phyloP scores from a whole-genome alignment of 2,797 vertebrate species.

The Pantherophis vulpinus region DNA sequence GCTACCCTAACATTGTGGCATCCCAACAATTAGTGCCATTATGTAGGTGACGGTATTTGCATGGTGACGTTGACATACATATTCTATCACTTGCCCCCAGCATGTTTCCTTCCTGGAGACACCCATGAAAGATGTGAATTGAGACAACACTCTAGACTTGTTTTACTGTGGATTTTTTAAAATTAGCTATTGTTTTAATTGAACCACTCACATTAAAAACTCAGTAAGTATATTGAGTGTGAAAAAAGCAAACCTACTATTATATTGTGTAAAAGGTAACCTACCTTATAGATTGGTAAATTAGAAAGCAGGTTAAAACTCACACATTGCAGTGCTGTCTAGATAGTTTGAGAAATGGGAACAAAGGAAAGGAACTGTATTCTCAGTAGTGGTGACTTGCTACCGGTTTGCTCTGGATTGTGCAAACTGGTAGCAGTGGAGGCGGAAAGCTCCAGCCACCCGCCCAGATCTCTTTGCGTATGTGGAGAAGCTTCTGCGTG shows the following conservation, averaged over 20 bases:
- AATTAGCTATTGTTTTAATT: neutral
- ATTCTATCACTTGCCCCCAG: neutral
- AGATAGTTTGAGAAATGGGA: conserved; percentile 64
- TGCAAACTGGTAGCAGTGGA: no score
- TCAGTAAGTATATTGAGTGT: neutral
- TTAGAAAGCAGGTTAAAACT: conserved; percentile 47
- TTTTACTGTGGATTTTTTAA: neutral
- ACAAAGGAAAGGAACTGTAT: conserved; percentile 47
- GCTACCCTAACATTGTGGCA: neutral
- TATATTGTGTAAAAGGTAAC: no score
- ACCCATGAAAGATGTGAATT: neutral
- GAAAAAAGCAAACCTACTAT: neutral
- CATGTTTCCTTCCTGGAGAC: neutral
- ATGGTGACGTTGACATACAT: neutral
- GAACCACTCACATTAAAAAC: neutral
- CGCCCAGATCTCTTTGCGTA: no score
- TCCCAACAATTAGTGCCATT: neutral
- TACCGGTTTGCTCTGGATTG: no score
- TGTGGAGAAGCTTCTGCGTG: no score
- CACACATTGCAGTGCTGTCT: conserved; percentile 27
- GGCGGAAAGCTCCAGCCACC: no score
- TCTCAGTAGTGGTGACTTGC: conserved; percentile 1
- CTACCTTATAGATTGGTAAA: conserved; percentile 46
- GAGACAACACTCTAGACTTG: neutral
- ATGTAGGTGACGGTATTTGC: neutral